Conservation (phyloP, 2,113 vertebrate species). For the Thomomys bottae region DNA sequence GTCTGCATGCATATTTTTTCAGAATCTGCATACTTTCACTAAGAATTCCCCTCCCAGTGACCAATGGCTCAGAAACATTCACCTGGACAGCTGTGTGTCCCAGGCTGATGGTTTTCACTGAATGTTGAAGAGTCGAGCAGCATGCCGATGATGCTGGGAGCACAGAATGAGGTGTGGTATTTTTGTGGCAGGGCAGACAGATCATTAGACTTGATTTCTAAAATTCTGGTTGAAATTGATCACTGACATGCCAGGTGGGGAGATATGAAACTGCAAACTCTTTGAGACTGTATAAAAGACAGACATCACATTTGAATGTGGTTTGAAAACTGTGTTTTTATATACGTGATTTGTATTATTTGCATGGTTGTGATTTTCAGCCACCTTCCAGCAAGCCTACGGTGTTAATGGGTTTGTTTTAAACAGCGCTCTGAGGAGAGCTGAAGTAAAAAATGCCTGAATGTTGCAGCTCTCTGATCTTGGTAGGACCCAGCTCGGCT, state of each 20-base stretch:
- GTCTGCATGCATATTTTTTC: not conserved
- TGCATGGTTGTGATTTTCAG: not conserved
- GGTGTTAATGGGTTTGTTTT: not conserved
- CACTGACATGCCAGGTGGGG: too few species aligned
- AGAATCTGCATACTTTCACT: not conserved
- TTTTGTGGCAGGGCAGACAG: not conserved
- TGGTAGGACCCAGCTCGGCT: accelerated
- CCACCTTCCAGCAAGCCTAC: not conserved
- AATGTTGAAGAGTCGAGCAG: accelerated
- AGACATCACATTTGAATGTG: accelerated
- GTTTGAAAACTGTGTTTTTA: not conserved
- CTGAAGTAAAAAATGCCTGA: not conserved
- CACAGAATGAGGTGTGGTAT: too few species aligned
- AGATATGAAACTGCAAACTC: not conserved
- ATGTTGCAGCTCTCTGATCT: too few species aligned
- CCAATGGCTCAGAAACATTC: accelerated
- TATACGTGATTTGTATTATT: not conserved
- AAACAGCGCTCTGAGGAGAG: too few species aligned
- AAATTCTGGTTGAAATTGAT: not conserved
- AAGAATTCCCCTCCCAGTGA: too few species aligned
- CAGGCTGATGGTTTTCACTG: too few species aligned
- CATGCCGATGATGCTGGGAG: not conserved
- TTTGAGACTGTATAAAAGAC: not conserved
- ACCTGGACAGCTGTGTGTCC: accelerated
- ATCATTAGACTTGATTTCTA: not conserved